These are phyloP conservation scores for Neoitamus cyanurus DNA, from an alignment of 2,888 invertebrate genomes.

Conservation along the genomic window DNA sequence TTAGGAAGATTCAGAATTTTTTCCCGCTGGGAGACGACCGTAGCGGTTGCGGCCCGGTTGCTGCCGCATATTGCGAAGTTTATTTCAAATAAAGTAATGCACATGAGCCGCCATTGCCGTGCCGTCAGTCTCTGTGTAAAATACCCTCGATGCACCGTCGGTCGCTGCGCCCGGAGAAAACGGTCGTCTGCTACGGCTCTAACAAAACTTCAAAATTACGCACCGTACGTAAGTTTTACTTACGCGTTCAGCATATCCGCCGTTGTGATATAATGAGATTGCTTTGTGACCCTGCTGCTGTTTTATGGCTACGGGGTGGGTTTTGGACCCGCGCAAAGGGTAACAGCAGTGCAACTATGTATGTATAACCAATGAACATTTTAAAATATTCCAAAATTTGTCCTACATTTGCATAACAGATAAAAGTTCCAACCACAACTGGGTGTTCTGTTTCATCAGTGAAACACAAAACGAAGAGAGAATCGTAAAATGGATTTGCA, in stretches of 20 bases:
- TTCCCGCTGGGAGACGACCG: too few species aligned
- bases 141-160: too few species aligned
- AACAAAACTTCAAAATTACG: too few species aligned
- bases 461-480: not conserved
- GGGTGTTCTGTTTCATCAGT: slow-evolving; percentile 11
- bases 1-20: too few species aligned
- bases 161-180: too few species aligned
- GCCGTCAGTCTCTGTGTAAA: too few species aligned
- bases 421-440: slow-evolving; percentile 11
- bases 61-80: too few species aligned
- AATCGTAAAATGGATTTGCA: slow-evolving; percentile 27
- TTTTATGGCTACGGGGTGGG: not conserved
- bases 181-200: too few species aligned
- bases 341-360: not conserved
- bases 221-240: too few species aligned
- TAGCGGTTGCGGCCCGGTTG: too few species aligned
- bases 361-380: not conserved
- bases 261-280: not conserved
- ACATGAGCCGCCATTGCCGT: too few species aligned
- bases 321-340: not conserved
- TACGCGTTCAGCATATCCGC: not conserved
- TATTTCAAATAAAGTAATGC: too few species aligned
- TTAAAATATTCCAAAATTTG: not conserved
- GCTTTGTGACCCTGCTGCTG: not conserved
- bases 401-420: slow-evolving; percentile 10